Conservation (phyloP, 2,113 vertebrate species). For the Cryptomyrus ogoouensis region DNA sequence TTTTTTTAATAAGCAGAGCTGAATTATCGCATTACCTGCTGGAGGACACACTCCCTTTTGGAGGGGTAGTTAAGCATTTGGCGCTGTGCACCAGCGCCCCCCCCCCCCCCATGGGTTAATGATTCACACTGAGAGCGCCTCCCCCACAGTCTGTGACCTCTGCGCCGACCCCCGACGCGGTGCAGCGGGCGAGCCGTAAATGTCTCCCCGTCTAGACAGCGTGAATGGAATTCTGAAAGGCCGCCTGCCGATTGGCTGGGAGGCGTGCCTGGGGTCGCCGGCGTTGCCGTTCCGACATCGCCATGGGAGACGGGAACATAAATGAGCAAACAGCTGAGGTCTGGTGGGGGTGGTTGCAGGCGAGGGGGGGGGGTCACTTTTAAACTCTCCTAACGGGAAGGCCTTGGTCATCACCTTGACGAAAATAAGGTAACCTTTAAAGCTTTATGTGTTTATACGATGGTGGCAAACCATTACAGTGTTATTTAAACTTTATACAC, state of each 20-base stretch:
- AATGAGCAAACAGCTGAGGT: slow-evolving; percentile 27
- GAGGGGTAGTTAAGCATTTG: neutral
- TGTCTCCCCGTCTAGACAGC: slow-evolving; percentile 27
- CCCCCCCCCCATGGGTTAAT: slow-evolving; percentile 11
- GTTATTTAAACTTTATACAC: neutral
- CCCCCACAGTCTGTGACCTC: slow-evolving; percentile 19
- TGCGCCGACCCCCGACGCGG: neutral
- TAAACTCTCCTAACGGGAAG: neutral
- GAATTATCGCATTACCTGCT: neutral
- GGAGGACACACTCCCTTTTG: neutral
- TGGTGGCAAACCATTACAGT: neutral
- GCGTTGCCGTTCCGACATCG: slow-evolving; percentile 23
- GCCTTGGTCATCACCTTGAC: slow-evolving; percentile 10
- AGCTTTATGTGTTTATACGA: neutral
- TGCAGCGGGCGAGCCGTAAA: slow-evolving; percentile 19
- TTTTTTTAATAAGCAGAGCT: neutral
- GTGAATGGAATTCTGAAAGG: slow-evolving; percentile 24
- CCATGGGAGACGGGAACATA: slow-evolving; percentile 29
- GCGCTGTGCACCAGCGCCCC: neutral
- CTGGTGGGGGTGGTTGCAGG: neutral
- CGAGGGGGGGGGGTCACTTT: neutral
- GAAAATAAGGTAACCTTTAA: neutral
- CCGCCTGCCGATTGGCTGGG: slow-evolving; percentile 28
- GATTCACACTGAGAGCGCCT: neutral
- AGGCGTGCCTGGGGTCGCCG: slow-evolving; percentile 25